Evolutionary conservation across 2,797 vertebrate genomes (phyloP).

Genomic region (Threskiornis aethiopicus): DNA sequence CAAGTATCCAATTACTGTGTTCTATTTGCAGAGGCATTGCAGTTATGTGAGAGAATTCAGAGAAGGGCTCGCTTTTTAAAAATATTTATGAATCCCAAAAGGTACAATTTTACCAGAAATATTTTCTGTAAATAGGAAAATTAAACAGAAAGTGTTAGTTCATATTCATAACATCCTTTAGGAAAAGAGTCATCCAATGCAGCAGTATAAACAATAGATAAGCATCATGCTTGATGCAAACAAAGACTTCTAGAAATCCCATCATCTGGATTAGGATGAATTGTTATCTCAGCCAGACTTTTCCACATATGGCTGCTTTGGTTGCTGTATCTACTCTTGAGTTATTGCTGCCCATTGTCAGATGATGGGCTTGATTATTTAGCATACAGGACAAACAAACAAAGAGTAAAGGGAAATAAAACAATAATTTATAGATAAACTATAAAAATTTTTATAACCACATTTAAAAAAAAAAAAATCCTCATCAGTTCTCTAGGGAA

Average conservation of each 20-base stretch:
- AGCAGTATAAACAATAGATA: background rate
- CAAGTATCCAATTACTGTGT: background rate
- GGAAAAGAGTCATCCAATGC: background rate
- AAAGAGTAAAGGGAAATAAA: background rate
- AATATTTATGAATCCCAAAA: background rate
- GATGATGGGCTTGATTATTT: background rate
- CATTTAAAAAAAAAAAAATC: background rate
- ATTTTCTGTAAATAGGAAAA: background rate
- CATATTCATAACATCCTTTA: background rate
- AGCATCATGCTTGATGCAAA: background rate
- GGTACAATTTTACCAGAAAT: background rate
- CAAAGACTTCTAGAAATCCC: background rate
- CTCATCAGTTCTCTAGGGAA: background rate
- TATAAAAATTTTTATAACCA: background rate
- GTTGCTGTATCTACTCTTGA: background rate
- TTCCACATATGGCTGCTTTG: background rate
- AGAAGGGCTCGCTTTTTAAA: background rate
- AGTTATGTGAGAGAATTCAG: background rate
- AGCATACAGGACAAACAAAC: background rate
- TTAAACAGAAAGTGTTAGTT: background rate
- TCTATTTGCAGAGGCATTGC: background rate
- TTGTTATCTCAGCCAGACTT: background rate
- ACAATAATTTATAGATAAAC: background rate
- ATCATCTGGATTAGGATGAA: background rate
- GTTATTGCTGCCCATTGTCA: background rate